phyloP scores from a whole-genome alignment of 2,113 vertebrate genomes.

The Tetrao urogallus region DNA sequence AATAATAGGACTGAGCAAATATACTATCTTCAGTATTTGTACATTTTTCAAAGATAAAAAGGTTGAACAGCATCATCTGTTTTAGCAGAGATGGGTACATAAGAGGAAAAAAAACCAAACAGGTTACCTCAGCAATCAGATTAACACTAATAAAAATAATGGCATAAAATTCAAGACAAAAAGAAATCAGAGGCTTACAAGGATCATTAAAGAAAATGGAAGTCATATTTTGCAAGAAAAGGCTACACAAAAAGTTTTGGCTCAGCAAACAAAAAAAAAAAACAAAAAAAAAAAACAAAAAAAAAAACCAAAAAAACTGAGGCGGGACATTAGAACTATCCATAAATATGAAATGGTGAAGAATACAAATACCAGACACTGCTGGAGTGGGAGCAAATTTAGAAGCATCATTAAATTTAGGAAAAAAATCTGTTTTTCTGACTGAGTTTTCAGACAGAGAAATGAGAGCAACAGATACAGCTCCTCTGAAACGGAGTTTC shows the following conservation, averaged over 20 bases:
- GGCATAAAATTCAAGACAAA: background rate
- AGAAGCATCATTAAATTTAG: background rate
- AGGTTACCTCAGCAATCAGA: background rate
- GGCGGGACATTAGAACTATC: background rate
- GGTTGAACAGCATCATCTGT: background rate
- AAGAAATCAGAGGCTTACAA: background rate
- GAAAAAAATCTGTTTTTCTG: background rate
- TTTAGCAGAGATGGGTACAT: background rate
- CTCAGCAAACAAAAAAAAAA: background rate
- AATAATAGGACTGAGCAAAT: background rate
- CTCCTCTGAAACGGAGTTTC: background rate
- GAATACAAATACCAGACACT: background rate
- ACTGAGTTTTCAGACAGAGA: background rate
- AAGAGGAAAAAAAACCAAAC: background rate
- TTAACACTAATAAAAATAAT: background rate
- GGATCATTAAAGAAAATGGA: background rate
- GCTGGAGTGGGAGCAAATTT: background rate
- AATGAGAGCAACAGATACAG: background rate
- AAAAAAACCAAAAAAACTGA: background rate
- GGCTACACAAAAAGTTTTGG: background rate
- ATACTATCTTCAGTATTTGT: background rate
- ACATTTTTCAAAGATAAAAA: background rate
- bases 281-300: background rate
- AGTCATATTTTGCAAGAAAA: background rate
- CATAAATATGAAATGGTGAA: background rate